These are phyloP conservation scores for Onthophagus taurus DNA, from an alignment of 1,140 invertebrate genomes.

Conservation along the genomic window DNA sequence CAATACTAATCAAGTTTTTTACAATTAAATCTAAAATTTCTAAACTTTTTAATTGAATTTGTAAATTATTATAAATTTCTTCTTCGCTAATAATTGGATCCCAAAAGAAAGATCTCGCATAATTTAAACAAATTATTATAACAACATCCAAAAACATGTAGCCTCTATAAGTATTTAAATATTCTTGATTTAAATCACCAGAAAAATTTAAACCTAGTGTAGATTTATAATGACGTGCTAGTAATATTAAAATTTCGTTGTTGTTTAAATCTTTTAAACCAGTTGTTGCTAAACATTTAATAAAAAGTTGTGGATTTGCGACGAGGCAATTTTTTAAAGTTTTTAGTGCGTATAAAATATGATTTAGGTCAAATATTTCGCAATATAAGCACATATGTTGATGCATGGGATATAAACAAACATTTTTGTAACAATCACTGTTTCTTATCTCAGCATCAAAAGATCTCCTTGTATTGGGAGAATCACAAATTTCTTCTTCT, in stretches of 20 bases:
- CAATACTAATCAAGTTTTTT: conserved; percentile 68
- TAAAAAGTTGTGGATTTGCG: conserved; percentile 62
- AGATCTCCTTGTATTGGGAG: neutral
- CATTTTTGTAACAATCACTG: conserved; percentile 17
- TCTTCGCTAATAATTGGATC: conserved; percentile 54
- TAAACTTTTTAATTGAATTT: conserved; percentile 66
- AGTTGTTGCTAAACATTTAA: conserved; percentile 39
- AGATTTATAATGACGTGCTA: conserved; percentile 71
- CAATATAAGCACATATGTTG: conserved; percentile 76
- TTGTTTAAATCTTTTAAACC: conserved; percentile 38
- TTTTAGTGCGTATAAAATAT: conserved; percentile 68
- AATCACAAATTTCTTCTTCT: conserved; percentile 13
- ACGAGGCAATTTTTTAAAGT: conserved; percentile 65
- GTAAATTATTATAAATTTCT: conserved; percentile 65
- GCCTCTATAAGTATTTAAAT: conserved; percentile 54
- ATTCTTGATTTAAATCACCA: conserved; percentile 54
- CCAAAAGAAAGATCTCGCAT: conserved; percentile 68
- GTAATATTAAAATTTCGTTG: conserved; percentile 49
- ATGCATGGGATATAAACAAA: conserved; percentile 64
- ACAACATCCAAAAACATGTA: conserved; percentile 79
- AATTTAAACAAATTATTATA: conserved; percentile 70
- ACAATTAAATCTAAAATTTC: conserved; percentile 72
- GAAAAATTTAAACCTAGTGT: conserved; percentile 71
- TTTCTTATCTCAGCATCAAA: conserved; percentile 13
- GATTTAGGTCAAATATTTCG: conserved; percentile 68